Percentiles rank a stretch among this genome's conserved stretches.
phyloP scores from a whole-genome alignment of 2,797 vertebrate genomes.

The Chloroceryle inda region DNA sequence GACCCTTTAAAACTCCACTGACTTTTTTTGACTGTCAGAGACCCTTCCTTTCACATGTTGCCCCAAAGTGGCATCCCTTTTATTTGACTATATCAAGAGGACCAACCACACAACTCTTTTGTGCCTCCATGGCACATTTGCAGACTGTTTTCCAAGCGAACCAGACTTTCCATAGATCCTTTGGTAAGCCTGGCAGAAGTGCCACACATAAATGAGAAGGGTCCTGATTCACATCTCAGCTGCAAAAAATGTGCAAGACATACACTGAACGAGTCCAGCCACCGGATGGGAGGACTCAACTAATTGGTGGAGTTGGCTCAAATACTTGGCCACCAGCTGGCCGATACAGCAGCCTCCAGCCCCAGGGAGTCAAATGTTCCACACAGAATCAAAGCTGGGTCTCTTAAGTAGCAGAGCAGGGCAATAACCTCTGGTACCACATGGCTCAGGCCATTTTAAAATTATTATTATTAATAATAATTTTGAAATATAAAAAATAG shows the following conservation, averaged over 20 bases:
- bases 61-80: neutral
- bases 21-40: neutral
- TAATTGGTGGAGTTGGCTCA: conserved; percentile 58
- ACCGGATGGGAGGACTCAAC: conserved; percentile 57
- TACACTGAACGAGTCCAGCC: neutral
- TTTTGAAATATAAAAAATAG: conserved; percentile 60
- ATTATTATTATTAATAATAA: conserved; percentile 53
- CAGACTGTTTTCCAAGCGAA: neutral
- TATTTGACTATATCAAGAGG: accelerated
- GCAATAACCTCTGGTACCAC: conserved; percentile 63
- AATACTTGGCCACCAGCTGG: conserved; percentile 61
- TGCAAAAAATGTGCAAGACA: conserved; percentile 57
- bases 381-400: conserved; percentile 29
- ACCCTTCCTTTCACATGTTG: neutral
- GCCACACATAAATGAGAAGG: neutral
- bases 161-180: neutral
- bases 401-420: conserved; percentile 32
- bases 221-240: neutral
- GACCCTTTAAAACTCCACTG: neutral
- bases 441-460: conserved; percentile 52
- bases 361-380: conserved; percentile 29
- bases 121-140: neutral
- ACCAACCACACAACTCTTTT: neutral
- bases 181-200: neutral
- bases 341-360: conserved; percentile 58